Base-by-base conservation (phyloP, 2,113 vertebrate species). In the Rhinichthys klamathensis region DNA sequence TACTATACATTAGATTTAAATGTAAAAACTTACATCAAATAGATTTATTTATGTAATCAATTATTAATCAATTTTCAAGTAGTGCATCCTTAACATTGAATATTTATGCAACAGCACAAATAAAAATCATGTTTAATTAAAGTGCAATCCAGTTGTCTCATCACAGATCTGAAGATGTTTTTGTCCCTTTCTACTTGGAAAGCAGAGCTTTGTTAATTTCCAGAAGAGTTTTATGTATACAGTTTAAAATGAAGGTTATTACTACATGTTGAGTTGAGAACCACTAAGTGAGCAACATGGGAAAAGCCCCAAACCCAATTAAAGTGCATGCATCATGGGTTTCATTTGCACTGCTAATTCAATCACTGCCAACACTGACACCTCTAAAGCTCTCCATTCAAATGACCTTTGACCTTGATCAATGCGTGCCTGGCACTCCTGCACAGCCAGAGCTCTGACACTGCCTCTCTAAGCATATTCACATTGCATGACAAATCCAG, bases 341-440 rank as follows among this genome's bases (percentile, higher is more conserved):
- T 88, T 88, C 73, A 88, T 83, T 35, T 78, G 49, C 73, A 77
- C 41, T 58, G 5, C 54, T 85, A 79, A 86, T 86, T 58, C 44
- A 67, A 86, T 86, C 35, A 87, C 49, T 76, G 58, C 82, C 78
- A 86, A 67, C 78, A 61, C 32, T 25, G 41, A 73, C 79, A 85
- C 82, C 73, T 86, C 67, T 13, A 51, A 65, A 82, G 67, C 73
- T 72, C 82, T 38, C 61, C 35, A 35, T 49, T 58, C 65, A 61
- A 32, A 82, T 54, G 76, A 82, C 82, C 82, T 86, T 38, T 82
- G 84, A 82, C 72, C 58, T 69, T 76, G 67, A 84, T 89, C 84
- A 60, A 77, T 82, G 82, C n/a, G 38, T 30, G 70, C 63, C 60
- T 49, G 70, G 61, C 54, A 25, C 63, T 67, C n/a, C 46, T 41